phyloP scores from a whole-genome alignment of 1,140 invertebrate genomes.

The Rhopalosiphum maidis region DNA sequence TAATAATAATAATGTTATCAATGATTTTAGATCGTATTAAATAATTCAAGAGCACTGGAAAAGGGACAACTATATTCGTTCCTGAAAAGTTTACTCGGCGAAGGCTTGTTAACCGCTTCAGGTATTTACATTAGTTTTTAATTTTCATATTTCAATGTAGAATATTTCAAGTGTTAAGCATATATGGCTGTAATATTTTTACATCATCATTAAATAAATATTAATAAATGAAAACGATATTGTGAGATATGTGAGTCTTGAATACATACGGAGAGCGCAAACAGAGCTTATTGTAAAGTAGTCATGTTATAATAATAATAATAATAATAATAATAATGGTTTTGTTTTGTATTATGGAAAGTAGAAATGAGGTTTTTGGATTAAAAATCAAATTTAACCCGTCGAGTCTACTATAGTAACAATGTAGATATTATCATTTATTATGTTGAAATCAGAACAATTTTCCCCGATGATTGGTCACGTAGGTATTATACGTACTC shows the following conservation, averaged over 20 bases:
- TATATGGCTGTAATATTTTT: neutral
- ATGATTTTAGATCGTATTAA: constrained; percentile 60
- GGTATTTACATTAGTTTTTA: constrained; percentile 53
- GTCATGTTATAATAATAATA: neutral
- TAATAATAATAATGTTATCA: neutral
- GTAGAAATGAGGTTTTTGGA: neutral
- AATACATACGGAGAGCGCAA: neutral
- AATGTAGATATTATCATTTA: neutral
- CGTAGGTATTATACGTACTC: no score
- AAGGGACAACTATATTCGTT: constrained; percentile 59
- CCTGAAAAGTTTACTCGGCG: constrained; percentile 58
- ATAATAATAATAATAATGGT: neutral
- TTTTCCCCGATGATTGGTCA: neutral
- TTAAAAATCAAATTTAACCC: neutral
- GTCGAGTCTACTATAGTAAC: neutral
- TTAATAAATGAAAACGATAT: neutral
- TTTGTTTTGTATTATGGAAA: neutral
- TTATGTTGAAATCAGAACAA: neutral
- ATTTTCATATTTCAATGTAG: neutral
- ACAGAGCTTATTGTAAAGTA: neutral
- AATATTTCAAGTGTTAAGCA: neutral
- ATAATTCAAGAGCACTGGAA: constrained; percentile 58
- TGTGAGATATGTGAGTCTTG: neutral
- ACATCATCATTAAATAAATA: neutral
- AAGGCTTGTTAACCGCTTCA: constrained; percentile 59